A percentile compares a stretch with the other conserved stretches of the same genome.
Conservation (phyloP, 1,140 invertebrate genomes). For the Tetragnatha versicolor region DNA sequence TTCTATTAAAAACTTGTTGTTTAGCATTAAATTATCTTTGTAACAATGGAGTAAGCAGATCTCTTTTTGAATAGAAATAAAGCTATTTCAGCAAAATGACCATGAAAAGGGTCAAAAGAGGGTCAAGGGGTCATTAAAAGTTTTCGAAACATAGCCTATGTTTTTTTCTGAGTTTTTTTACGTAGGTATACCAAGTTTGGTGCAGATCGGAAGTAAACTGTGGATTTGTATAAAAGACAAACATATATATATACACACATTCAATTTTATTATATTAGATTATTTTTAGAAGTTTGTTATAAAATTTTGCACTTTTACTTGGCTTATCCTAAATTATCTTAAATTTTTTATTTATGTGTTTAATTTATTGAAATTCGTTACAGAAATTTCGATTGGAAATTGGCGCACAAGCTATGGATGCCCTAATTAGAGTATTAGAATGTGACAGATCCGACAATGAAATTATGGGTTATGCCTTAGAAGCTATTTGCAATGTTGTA, state of each 20-base stretch:
- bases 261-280: no score
- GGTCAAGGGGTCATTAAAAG: no score
- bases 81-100: no score
- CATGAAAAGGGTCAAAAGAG: no score
- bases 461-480: slow-evolving; percentile 88
- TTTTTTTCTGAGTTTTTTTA: no score
- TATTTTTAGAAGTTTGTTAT: not conserved
- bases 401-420: slow-evolving; percentile 92
- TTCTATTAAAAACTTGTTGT: no score
- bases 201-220: no score
- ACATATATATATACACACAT: not conserved
- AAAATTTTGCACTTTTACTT: not conserved
- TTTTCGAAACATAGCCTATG: no score
- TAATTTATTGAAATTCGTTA: not conserved
- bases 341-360: not conserved
- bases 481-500: slow-evolving; percentile 90
- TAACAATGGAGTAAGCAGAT: no score
- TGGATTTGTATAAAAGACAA: not conserved
- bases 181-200: no score
- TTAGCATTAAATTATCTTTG: no score
- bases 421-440: slow-evolving; percentile 71
- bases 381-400: slow-evolving; percentile 92
- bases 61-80: no score
- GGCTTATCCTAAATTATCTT: not conserved
- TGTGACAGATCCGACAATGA: slow-evolving; percentile 81